Percentiles rank a stretch among this genome's conserved stretches.
Conservation (phyloP, 2,888 invertebrate species). For the Diogma glabrata region DNA sequence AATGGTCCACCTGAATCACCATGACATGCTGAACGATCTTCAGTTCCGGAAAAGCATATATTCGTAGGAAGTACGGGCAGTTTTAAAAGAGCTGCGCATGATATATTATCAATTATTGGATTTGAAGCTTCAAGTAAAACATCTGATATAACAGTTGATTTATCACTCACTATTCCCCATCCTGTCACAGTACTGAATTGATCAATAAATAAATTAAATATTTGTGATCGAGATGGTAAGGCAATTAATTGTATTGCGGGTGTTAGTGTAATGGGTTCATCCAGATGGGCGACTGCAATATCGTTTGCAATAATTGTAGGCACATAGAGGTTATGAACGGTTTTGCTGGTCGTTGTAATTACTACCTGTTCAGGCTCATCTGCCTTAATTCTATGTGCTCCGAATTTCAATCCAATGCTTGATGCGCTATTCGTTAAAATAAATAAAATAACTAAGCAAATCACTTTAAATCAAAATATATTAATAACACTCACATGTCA, state of each 20-base stretch:
- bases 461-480: too few relatives aligned
- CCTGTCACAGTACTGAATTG: neutral
- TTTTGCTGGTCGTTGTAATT: too few relatives aligned
- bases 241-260: neutral
- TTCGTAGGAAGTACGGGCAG: slow-evolving; percentile 11
- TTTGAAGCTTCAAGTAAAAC: neutral
- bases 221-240: neutral
- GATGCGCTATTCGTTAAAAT: too few relatives aligned
- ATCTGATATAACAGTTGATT: neutral
- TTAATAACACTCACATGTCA: neutral
- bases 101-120: neutral
- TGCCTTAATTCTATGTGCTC: neutral
- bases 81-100: neutral
- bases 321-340: too few relatives aligned
- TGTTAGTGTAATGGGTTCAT: neutral
- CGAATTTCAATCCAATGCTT: neutral
- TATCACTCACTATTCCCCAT: slow-evolving; percentile 2
- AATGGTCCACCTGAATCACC: slow-evolving; percentile 30
- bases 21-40: slow-evolving; percentile 26
- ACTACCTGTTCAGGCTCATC: neutral
- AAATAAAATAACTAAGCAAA: too few relatives aligned
- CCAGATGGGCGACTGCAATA: neutral
- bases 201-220: neutral
- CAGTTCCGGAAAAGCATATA: slow-evolving; percentile 26
- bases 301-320: slow-evolving; percentile 6